These are phyloP conservation scores for Anaspis maculata DNA, from an alignment of 2,888 invertebrate genomes.

Conservation along the genomic window DNA sequence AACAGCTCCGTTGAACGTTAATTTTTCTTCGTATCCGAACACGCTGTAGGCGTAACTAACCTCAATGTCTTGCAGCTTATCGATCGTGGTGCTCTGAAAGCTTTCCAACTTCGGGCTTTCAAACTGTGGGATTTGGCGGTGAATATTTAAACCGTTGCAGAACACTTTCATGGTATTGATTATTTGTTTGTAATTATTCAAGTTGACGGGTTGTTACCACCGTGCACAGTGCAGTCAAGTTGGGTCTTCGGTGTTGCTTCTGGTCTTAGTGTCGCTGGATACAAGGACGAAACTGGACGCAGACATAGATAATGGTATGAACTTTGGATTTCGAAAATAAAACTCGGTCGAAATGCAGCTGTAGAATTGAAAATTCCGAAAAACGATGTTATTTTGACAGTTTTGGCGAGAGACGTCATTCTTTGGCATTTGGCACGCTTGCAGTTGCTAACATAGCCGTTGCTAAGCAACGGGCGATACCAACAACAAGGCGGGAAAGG, in stretches of 20 bases:
- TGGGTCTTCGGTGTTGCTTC: too few species aligned
- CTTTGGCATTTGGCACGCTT: too few species aligned
- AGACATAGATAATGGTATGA: conserved; percentile 3
- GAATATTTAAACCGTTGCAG: conserved; percentile 39
- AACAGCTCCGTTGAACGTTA: too few species aligned
- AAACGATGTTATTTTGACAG: too few species aligned
- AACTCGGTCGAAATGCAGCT: background rate
- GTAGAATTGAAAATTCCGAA: too few species aligned
- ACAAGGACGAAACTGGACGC: background rate
- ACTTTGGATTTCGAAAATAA: background rate
- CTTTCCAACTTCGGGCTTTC: too few species aligned
- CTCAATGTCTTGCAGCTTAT: conserved; percentile 22
- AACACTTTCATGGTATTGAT: conserved; percentile 39
- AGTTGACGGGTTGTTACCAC: conserved; percentile 15
- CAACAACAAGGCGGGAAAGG: too few species aligned
- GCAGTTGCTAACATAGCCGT: too few species aligned
- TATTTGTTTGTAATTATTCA: conserved; percentile 19
- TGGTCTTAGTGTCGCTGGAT: background rate
- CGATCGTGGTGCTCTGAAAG: too few species aligned
- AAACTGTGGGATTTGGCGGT: conserved; percentile 34
- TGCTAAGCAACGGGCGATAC: too few species aligned
- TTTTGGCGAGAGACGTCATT: background rate
- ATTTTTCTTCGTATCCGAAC: too few species aligned
- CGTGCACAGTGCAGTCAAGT: conserved; percentile 12
- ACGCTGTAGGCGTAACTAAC: conserved; percentile 25